phyloP scores from a whole-genome alignment of 2,113 vertebrate species.

The Alligator sinensis region DNA sequence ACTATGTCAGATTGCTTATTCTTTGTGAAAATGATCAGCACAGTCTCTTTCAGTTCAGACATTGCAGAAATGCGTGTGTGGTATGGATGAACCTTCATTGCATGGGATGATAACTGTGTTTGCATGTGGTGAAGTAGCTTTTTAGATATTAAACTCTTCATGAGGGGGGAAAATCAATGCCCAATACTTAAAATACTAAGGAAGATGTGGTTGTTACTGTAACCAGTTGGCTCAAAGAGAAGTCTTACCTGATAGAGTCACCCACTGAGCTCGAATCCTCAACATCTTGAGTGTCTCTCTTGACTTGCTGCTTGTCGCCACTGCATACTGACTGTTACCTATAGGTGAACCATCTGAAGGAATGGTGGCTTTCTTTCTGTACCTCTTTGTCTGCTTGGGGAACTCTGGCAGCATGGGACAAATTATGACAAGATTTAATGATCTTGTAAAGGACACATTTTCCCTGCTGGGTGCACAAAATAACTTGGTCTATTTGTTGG shows the following conservation, averaged over 20 bases:
- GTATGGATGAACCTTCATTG: not conserved
- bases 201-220: not conserved
- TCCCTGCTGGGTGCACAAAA: not conserved
- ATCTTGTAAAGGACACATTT: slow-evolving; percentile 33
- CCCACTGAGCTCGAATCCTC: not conserved
- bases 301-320: slow-evolving; percentile 15
- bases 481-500: not conserved
- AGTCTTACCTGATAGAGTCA: not conserved
- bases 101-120: not conserved
- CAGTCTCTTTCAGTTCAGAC: not conserved
- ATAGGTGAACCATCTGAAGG: not conserved
- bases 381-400: not conserved
- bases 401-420: not conserved
- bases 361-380: not conserved
- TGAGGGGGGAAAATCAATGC: not conserved
- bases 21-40: not conserved
- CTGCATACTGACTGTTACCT: slow-evolving; percentile 52
- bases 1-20: not conserved
- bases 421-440: not conserved
- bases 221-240: not conserved
- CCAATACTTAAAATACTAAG: not conserved
- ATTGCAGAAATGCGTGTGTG: not conserved
- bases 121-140: not conserved
- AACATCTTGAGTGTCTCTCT: slow-evolving; percentile 12
- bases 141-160: not conserved